phyloP scores from a whole-genome alignment of 2,113 vertebrate genomes.

The Mesitornis unicolor region DNA sequence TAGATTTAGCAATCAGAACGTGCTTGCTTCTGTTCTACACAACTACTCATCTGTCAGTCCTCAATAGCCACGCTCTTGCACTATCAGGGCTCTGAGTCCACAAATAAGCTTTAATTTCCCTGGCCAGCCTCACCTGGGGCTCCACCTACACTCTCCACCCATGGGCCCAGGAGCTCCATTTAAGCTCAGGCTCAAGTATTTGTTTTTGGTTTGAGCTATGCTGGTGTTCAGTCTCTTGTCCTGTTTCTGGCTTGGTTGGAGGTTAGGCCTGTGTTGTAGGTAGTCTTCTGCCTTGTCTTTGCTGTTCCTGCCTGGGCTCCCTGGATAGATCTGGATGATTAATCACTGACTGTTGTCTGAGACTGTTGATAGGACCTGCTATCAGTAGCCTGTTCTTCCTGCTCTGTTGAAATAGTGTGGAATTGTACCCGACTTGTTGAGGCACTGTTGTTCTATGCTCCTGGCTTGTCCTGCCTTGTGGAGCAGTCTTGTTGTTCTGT shows the following conservation, averaged over 20 bases:
- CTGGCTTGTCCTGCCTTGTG: neutral
- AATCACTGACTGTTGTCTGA: rapidly evolving
- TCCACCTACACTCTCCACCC: neutral
- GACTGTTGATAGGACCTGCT: neutral
- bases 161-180: neutral
- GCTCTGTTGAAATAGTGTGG: neutral
- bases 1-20: neutral
- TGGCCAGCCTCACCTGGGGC: neutral
- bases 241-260: rapidly evolving
- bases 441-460: rapidly evolving
- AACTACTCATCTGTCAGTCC: neutral
- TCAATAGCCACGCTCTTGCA: rapidly evolving
- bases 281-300: rapidly evolving
- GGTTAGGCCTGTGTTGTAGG: rapidly evolving
- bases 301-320: rapidly evolving
- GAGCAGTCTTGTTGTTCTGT: neutral
- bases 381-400: neutral
- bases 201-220: rapidly evolving
- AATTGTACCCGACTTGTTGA: neutral
- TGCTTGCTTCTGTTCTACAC: neutral
- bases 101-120: neutral
- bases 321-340: neutral
- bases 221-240: rapidly evolving
- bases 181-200: rapidly evolving
- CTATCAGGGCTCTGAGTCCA: neutral